These are phyloP conservation scores for Microhierax caerulescens DNA, from an alignment of 2,797 vertebrate genomes.

Conservation along the genomic window DNA sequence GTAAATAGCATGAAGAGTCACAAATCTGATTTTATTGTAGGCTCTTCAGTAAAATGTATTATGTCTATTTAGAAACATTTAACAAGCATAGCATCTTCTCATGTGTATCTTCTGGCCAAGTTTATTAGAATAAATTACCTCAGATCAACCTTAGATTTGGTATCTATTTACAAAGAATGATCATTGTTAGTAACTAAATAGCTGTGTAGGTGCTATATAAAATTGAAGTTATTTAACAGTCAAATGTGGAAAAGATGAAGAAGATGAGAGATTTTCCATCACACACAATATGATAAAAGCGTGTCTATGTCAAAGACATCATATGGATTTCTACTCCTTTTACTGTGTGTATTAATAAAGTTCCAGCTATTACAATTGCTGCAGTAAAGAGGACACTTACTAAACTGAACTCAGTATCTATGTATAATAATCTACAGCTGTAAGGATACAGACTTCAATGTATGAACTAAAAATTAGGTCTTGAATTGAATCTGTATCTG, in stretches of 20 bases:
- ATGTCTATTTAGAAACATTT: background rate
- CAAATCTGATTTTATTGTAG: background rate
- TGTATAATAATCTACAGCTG: background rate
- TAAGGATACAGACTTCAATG: background rate
- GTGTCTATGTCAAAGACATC: background rate
- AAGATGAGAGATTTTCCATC: background rate
- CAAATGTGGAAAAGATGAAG: background rate
- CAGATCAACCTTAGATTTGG: background rate
- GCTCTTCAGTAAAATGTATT: background rate
- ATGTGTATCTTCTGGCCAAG: background rate
- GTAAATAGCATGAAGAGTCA: background rate
- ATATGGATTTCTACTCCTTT: background rate
- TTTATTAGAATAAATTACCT: background rate
- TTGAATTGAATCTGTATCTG: background rate
- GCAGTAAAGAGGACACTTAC: background rate
- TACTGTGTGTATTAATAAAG: background rate
- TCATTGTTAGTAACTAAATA: background rate
- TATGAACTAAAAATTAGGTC: background rate
- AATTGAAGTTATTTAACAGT: background rate
- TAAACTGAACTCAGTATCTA: background rate
- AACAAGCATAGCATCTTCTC: background rate
- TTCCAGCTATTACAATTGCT: background rate
- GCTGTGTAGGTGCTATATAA: background rate
- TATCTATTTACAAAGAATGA: background rate
- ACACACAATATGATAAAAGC: background rate